These are phyloP conservation scores for Diglossa brunneiventris DNA, from an alignment of 2,113 vertebrate species.

Conservation along the genomic window DNA sequence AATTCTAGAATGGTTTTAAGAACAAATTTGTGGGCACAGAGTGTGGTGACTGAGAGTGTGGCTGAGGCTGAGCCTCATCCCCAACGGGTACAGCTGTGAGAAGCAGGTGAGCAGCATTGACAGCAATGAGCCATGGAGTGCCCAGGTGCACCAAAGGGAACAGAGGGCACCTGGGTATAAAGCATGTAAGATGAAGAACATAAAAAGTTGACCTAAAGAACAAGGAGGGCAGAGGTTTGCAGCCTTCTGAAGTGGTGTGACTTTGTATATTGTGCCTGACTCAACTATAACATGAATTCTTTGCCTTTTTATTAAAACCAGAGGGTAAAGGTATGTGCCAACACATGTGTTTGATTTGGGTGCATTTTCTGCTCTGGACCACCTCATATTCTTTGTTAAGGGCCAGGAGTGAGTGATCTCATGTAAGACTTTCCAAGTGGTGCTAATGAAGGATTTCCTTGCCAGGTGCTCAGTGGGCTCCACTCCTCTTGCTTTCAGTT, in stretches of 20 bases:
- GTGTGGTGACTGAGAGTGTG: neutral
- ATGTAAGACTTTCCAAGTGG: slow-evolving; percentile 42
- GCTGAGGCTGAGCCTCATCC: neutral
- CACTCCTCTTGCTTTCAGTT: neutral
- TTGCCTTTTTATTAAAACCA: slow-evolving; percentile 35
- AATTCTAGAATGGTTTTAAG: slow-evolving; percentile 12
- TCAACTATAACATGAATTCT: neutral
- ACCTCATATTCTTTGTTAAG: slow-evolving; percentile 32
- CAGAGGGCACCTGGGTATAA: neutral
- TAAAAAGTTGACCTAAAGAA: neutral
- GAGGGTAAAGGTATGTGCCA: neutral
- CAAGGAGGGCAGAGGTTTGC: neutral
- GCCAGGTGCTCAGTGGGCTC: slow-evolving; percentile 34
- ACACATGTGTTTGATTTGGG: slow-evolving; percentile 58
- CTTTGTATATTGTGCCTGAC: neutral
- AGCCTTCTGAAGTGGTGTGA: neutral
- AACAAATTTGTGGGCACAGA: neutral
- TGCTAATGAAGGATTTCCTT: slow-evolving; percentile 24
- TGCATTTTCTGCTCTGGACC: slow-evolving; percentile 47
- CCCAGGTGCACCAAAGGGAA: neutral
- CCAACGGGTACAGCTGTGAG: neutral
- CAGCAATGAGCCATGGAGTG: neutral
- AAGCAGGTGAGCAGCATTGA: neutral
- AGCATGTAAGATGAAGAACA: neutral
- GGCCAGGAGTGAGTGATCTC: slow-evolving; percentile 62